Evolutionary conservation across 2,113 vertebrate species (phyloP), one percentile per base, ranked within the genome.

Genomic region (Scomber colias): DNA sequence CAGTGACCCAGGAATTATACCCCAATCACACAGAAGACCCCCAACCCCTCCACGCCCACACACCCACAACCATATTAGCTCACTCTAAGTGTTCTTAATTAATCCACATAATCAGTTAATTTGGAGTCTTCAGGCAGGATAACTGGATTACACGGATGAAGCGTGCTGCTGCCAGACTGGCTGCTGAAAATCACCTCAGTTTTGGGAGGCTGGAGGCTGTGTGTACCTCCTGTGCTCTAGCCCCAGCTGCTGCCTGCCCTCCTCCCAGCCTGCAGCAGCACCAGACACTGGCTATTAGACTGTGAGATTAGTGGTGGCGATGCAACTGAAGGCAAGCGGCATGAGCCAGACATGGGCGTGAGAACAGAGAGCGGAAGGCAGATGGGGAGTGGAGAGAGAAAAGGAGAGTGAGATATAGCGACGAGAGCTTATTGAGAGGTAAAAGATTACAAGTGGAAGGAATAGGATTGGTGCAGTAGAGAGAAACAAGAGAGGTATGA

Each of bases 41-140:
- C n/a, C 4, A 21, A 9, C 54, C 51, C 9, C 57, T 16, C 2
- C 15, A 45, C 68, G 7, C 44, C 11, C 11, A 11, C 44, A 60
- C 14, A 64, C 54, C 64, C 51, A 49, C 54, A 79, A 71, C 11
- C 16, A 48, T 27, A 71, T 77, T 79, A 71, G n/a, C 16, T 13
- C 13, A 10, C 71, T 24, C 5, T 16, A 31, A 77, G 4, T 71
- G 30, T 64, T 79, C 49, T 55, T 82, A 84, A 87, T 89, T 77
- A 83, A 86, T 76, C 84, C 48, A 71, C 69, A 71, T 71, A 74
- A 87, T 78, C 55, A 44, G 70, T 65, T 73, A 17, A 89, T 85
- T 61, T 79, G 35, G 19, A 74, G 54, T 68, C 79, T 78, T 71
- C 21, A 19, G 31, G 56, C 11, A 11, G 2, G 70, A 30, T 87